Conservation (phyloP, 2,113 vertebrate genomes). For the Corythaeola cristata region DNA sequence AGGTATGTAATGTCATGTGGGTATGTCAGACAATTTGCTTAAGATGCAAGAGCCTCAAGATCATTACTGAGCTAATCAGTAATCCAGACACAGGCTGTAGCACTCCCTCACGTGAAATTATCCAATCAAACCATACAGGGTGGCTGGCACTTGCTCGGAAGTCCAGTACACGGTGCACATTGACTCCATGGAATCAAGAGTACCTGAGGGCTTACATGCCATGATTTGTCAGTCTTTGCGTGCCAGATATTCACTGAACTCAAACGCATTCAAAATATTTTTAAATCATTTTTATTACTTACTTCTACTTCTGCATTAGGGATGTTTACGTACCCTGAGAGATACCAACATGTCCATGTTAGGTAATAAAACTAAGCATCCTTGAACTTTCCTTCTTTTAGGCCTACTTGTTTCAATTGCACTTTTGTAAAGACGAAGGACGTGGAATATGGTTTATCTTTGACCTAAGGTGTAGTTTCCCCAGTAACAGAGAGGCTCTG, state of each 20-base stretch:
- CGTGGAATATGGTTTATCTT: background rate
- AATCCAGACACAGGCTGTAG: background rate
- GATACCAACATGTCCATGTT: background rate
- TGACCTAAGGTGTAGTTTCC: background rate
- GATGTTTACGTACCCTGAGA: background rate
- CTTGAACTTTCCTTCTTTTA: background rate
- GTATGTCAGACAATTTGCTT: background rate
- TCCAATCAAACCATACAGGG: accelerated
- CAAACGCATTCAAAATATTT: background rate
- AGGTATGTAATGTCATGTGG: background rate
- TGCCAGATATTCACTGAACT: background rate
- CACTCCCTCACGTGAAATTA: background rate
- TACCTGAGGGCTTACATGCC: background rate
- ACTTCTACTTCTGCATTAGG: background rate
- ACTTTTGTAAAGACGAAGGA: background rate
- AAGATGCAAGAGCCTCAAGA: background rate
- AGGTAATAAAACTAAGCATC: background rate
- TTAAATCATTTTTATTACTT: background rate
- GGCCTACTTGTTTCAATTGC: background rate
- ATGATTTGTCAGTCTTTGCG: background rate
- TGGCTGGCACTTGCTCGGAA: background rate
- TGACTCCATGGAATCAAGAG: background rate
- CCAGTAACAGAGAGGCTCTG: background rate
- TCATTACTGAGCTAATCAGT: background rate
- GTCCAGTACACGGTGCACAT: accelerated